These are phyloP conservation scores for Python bivittatus DNA, from an alignment of 2,113 vertebrate genomes.

Conservation along the genomic window DNA sequence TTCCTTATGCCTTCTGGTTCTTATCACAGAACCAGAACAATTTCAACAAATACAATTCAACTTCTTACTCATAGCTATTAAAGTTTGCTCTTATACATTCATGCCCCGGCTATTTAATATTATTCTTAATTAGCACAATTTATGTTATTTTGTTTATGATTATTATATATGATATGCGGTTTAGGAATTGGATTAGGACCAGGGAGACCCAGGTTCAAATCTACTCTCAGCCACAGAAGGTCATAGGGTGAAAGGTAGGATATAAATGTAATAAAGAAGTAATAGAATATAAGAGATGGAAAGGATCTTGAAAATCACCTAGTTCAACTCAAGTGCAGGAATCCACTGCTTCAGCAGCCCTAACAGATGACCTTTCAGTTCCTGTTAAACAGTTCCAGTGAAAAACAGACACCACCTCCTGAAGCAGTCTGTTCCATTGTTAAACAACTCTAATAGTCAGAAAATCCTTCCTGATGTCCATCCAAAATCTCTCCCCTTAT, in stretches of 20 bases:
- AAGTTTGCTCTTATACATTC: not conserved
- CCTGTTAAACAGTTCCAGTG: not conserved
- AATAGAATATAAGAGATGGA: not conserved
- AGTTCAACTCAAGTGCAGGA: not conserved
- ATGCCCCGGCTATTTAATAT: not conserved
- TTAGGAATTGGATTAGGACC: not conserved
- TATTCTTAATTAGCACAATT: too few species aligned
- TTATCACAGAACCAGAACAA: not conserved
- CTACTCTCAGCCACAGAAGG: not conserved
- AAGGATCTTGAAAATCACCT: not conserved
- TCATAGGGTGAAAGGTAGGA: not conserved
- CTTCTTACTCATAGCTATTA: not conserved
- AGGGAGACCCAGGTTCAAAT: not conserved
- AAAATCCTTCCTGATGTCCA: not conserved
- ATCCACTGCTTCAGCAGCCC: not conserved
- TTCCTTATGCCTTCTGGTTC: not conserved
- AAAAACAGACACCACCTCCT: not conserved
- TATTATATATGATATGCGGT: not conserved
- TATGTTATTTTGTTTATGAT: too few species aligned
- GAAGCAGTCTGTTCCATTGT: not conserved
- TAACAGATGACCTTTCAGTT: not conserved
- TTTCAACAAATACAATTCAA: not conserved
- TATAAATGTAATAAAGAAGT: not conserved
- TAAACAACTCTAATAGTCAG: not conserved
- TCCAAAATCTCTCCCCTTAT: not conserved